phyloP scores from a whole-genome alignment of 1,140 invertebrate genomes.

The Papilio glaucus region DNA sequence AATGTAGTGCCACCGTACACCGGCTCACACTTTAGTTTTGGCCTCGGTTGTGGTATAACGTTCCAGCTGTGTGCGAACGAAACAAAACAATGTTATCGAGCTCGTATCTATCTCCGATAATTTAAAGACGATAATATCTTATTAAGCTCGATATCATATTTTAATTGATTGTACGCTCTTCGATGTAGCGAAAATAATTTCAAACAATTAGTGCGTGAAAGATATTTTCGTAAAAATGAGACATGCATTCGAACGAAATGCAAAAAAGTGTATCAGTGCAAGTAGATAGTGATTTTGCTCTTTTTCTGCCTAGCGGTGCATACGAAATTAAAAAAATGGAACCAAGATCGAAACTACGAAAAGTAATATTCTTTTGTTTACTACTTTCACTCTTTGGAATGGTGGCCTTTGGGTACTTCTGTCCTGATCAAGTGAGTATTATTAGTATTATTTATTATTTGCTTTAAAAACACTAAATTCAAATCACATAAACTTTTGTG shows the following conservation, averaged over 20 bases:
- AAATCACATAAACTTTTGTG: background rate
- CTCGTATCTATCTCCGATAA: slow-evolving; percentile 59
- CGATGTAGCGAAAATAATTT: slow-evolving; percentile 46
- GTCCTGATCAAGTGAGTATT: slow-evolving; percentile 89
- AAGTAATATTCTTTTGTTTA: slow-evolving; percentile 90
- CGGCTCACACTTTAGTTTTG: slow-evolving; percentile 63
- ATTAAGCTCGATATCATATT: slow-evolving; percentile 50
- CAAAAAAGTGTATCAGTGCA: slow-evolving; percentile 90
- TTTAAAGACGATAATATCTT: slow-evolving; percentile 58
- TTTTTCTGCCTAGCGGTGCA: slow-evolving; percentile 87
- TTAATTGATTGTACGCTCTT: slow-evolving; percentile 39
- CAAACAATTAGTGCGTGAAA: slow-evolving; percentile 61
- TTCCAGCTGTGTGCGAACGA: slow-evolving; percentile 48
- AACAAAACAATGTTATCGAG: slow-evolving; percentile 70
- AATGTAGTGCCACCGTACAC: slow-evolving; percentile 38
- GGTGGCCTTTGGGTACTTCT: slow-evolving; percentile 94
- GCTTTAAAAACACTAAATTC: background rate
- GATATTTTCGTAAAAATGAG: slow-evolving; percentile 80
- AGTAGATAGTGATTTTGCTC: slow-evolving; percentile 90
- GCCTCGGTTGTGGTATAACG: slow-evolving; percentile 59
- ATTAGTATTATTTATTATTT: slow-evolving; percentile 26
- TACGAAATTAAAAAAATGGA: slow-evolving; percentile 92
- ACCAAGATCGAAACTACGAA: slow-evolving; percentile 88
- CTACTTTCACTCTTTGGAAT: slow-evolving; percentile 91
- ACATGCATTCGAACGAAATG: slow-evolving; percentile 84